Conservation (phyloP, 2,888 invertebrate species). For the Drosophila silvestris region DNA sequence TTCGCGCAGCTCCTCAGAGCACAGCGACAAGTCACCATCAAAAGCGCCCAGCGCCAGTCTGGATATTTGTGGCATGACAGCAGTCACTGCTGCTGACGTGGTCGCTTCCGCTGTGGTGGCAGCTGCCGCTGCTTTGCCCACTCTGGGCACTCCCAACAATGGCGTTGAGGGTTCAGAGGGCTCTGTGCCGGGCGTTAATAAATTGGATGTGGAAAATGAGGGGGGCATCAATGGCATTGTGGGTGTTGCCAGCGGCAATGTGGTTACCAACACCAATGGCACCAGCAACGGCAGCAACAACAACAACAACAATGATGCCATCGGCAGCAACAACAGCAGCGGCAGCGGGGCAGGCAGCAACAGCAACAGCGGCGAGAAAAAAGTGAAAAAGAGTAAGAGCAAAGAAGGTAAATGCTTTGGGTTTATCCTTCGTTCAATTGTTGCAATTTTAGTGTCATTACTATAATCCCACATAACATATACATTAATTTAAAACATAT, state of each 20-base stretch:
- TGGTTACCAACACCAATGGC: constrained; percentile 47
- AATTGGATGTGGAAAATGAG: constrained; percentile 52
- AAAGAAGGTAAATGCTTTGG: constrained; percentile 85
- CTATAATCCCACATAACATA: constrained; percentile 9
- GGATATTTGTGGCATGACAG: constrained; percentile 44
- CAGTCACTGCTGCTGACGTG: constrained; percentile 63
- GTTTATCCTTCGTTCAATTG: constrained; percentile 81
- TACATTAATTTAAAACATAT: not conserved
- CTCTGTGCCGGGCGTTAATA: constrained; percentile 81
- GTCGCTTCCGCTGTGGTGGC: constrained; percentile 72
- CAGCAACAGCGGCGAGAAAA: constrained; percentile 84
- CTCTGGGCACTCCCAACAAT: constrained; percentile 86
- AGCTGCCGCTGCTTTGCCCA: constrained; percentile 63
- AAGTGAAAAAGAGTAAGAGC: constrained; percentile 86
- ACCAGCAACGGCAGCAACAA: constrained; percentile 47
- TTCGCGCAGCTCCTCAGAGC: constrained; percentile 84
- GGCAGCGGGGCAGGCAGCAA: constrained; percentile 73
- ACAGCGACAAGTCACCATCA: constrained; percentile 86
- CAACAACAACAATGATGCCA: constrained; percentile 45
- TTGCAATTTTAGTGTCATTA: constrained; percentile 75
- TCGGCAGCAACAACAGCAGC: constrained; percentile 61
- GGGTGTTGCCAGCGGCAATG: constrained; percentile 22
- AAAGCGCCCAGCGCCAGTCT: constrained; percentile 73
- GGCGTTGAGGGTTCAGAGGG: constrained; percentile 85
- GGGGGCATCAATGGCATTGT: constrained; percentile 33